Base-by-base conservation (phyloP, 2,797 vertebrate species). In the Pelochelys cantorii region DNA sequence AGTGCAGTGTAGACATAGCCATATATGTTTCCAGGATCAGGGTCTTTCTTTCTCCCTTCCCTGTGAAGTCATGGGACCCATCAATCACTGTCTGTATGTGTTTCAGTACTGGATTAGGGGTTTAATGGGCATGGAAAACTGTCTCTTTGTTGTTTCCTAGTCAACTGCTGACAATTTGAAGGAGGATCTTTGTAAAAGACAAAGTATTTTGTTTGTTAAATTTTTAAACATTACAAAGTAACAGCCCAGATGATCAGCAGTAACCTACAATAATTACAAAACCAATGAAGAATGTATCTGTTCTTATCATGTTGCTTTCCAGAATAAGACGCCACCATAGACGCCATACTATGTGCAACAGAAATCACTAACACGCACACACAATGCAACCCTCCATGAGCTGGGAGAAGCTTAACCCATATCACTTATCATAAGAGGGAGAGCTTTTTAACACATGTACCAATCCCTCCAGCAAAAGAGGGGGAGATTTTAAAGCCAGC, bases 211-310 rank as follows among this genome's bases (percentile, higher is more conserved):
- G 14, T 81, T 42, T 57, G 1, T 12, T 22, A 42, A 29, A n/a
- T 59, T 60, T 20, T 5, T 37, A 77, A 87, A 60, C 34, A 27
- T 55, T 54, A 29, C 65, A 92, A 79, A 92, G 93, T 91, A 89
- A 68, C 85, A 89, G 37, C 79, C 17, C 2, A 57, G 79, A 91
- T 65, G 91, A 93, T 48, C 87, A 93, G 92, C 84, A 92, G 94
- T 78, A 88, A 42, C 92, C 84, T 2, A 3, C 65, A 94, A 89
- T 91, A 95, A 95, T 96, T 96, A 96, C 83, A 91, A 93, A 93
- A 60, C 81, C 85, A 91, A 83, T 87, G 87, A 93, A 95, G 92
- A 93, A 93, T 60, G 83, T 18, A 48, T 13, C 27, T 42, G 11
- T 59, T 89, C 85, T 85, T 54, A 56, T 74, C 82, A 87, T 83